These are phyloP conservation scores for Cheilinus undulatus DNA, from an alignment of 2,113 vertebrate species.

Conservation along the genomic window DNA sequence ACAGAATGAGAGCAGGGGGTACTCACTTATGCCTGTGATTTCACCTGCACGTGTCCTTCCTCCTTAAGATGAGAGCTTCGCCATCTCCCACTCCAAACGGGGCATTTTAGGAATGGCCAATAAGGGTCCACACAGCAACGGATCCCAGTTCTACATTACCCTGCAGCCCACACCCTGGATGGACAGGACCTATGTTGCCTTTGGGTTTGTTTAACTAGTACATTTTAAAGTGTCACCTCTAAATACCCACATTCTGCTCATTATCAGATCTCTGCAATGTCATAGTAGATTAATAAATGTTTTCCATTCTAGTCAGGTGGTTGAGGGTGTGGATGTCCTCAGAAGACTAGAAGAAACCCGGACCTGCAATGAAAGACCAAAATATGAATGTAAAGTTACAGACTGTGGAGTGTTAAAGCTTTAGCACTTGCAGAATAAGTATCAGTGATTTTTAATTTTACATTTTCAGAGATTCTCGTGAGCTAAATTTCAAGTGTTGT, in stretches of 20 bases:
- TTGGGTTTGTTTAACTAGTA: conserved; percentile 89
- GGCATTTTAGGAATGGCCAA: conserved; percentile 91
- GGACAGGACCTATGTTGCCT: conserved; percentile 90
- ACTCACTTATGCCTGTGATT: conserved; percentile 2
- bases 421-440: too few relatives aligned
- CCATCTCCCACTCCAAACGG: conserved; percentile 85
- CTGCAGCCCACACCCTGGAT: conserved; percentile 88
- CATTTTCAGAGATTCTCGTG: too few relatives aligned
- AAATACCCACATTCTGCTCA: background rate
- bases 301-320: conserved; percentile 82
- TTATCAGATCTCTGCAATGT: background rate
- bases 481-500: too few relatives aligned
- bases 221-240: background rate
- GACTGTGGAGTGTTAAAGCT: conserved; percentile 83
- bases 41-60: conserved; percentile 9
- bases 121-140: conserved; percentile 89
- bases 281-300: too few relatives aligned
- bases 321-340: conserved; percentile 89
- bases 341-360: conserved; percentile 82
- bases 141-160: conserved; percentile 92
- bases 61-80: conserved; percentile 89
- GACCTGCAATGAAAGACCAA: conserved; percentile 88
- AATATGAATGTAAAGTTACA: conserved; percentile 80
- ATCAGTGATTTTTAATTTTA: too few relatives aligned
- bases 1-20: background rate